A percentile compares a stretch with the other conserved stretches of the same genome.
These are phyloP conservation scores for Mechanitis mazaeus DNA, from an alignment of 2,888 invertebrate species.

Conservation along the genomic window DNA sequence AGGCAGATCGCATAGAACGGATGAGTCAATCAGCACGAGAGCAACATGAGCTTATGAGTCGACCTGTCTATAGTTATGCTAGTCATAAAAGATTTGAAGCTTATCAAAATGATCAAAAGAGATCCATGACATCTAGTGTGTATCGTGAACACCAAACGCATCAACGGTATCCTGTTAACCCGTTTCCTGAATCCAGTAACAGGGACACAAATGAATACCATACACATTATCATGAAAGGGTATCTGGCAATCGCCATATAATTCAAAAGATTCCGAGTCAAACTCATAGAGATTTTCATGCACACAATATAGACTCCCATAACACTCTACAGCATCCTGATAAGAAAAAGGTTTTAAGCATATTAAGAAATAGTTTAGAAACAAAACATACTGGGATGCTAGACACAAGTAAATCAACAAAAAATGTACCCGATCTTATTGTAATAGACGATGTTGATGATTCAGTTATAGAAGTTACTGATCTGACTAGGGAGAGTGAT, in stretches of 20 bases:
- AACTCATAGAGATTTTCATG: slow-evolving; percentile 48
- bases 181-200: slow-evolving; percentile 47
- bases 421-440: slow-evolving; percentile 67
- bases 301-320: slow-evolving; percentile 51
- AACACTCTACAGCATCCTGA: slow-evolving; percentile 76
- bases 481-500: slow-evolving; percentile 62
- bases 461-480: slow-evolving; percentile 68
- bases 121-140: slow-evolving; percentile 40
- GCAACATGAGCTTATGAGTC: slow-evolving; percentile 64
- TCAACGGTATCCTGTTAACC: slow-evolving; percentile 50
- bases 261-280: slow-evolving; percentile 62
- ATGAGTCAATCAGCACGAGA: slow-evolving; percentile 57
- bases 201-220: slow-evolving; percentile 58
- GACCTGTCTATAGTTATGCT: slow-evolving; percentile 65
- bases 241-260: slow-evolving; percentile 53
- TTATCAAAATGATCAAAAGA: slow-evolving; percentile 63
- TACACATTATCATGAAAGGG: slow-evolving; percentile 55
- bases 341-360: slow-evolving; percentile 81
- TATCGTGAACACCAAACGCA: slow-evolving; percentile 56
- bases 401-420: slow-evolving; percentile 72
- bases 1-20: slow-evolving; percentile 65
- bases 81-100: slow-evolving; percentile 66
- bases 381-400: slow-evolving; percentile 75
- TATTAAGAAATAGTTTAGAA: slow-evolving; percentile 83
- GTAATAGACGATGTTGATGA: slow-evolving; percentile 71